A percentile compares a stretch with the other conserved stretches of the same genome.
Evolutionary conservation across 2,888 invertebrate species (phyloP).

Genomic region (Drosophila quinaria): DNA sequence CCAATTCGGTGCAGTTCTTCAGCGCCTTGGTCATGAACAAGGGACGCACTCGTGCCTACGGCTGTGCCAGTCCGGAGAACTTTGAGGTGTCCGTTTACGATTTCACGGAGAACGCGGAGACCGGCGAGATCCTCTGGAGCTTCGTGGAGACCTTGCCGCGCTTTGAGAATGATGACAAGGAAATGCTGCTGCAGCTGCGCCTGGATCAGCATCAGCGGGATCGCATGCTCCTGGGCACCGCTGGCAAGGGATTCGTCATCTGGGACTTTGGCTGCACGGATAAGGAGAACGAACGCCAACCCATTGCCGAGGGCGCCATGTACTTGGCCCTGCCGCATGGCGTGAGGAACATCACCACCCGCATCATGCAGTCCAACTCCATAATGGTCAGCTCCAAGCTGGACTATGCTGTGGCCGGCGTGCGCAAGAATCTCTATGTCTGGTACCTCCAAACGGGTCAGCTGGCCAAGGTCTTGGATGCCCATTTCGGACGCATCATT

Average conservation of each 20-base stretch:
- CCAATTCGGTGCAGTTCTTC: slow-evolving; percentile 77
- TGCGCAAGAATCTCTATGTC: slow-evolving; percentile 97
- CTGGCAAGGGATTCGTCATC: slow-evolving; percentile 93
- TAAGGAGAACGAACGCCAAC: slow-evolving; percentile 86
- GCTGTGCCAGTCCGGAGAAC: slow-evolving; percentile 89
- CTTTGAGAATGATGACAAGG: slow-evolving; percentile 90
- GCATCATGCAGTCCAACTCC: slow-evolving; percentile 95
- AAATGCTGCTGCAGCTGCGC: slow-evolving; percentile 93
- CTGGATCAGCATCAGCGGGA: slow-evolving; percentile 90
- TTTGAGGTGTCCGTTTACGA: slow-evolving; percentile 86
- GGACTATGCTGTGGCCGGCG: slow-evolving; percentile 97
- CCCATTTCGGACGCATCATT: slow-evolving; percentile 98
- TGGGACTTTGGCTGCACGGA: slow-evolving; percentile 89
- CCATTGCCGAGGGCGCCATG: slow-evolving; percentile 87
- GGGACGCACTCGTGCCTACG: slow-evolving; percentile 89
- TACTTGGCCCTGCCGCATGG: slow-evolving; percentile 93
- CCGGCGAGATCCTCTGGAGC: slow-evolving; percentile 87
- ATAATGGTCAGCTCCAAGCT: slow-evolving; percentile 96
- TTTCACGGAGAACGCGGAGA: slow-evolving; percentile 68
- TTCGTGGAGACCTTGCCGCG: slow-evolving; percentile 88
- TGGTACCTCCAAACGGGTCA: slow-evolving; percentile 94
- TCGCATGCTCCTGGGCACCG: slow-evolving; percentile 92
- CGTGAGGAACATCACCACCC: slow-evolving; percentile 96
- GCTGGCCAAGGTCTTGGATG: slow-evolving; percentile 96
- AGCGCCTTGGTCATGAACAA: slow-evolving; percentile 90